Conservation (phyloP, 2,888 invertebrate species). For the Cerastis rubricosa region DNA sequence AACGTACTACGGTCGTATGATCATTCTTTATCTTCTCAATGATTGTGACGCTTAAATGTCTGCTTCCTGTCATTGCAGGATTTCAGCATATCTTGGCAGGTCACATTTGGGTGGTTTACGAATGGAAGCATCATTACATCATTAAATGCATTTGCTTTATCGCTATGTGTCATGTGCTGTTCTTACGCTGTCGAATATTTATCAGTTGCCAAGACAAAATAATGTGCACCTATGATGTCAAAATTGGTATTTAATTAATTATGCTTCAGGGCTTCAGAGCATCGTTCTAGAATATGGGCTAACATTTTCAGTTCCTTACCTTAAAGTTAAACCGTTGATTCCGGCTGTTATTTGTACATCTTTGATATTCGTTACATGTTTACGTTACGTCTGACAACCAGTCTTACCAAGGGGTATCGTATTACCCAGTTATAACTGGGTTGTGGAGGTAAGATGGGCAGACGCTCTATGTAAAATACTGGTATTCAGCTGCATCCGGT, state of each 20-base stretch:
- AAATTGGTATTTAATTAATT: conserved; percentile 1
- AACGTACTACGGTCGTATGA: background rate
- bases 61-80: background rate
- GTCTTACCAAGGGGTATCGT: too few relatives aligned
- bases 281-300: background rate
- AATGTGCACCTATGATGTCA: background rate
- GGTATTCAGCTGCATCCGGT: too few relatives aligned
- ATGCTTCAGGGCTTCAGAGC: background rate
- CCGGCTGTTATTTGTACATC: too few relatives aligned
- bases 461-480: too few relatives aligned
- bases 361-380: too few relatives aligned
- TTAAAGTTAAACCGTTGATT: too few relatives aligned
- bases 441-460: too few relatives aligned
- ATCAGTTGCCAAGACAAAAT: conserved; percentile 10
- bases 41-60: background rate
- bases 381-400: too few relatives aligned
- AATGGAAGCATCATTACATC: background rate
- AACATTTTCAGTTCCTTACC: too few relatives aligned
- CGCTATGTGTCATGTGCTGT: background rate
- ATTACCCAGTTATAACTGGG: too few relatives aligned
- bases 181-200: conserved; percentile 2
- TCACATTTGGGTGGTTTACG: too few relatives aligned
- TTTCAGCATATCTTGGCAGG: background rate
- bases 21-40: background rate
- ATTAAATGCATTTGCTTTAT: background rate